Evolutionary conservation across 2,113 vertebrate genomes (phyloP).

Genomic region (Trogon surrucura): DNA sequence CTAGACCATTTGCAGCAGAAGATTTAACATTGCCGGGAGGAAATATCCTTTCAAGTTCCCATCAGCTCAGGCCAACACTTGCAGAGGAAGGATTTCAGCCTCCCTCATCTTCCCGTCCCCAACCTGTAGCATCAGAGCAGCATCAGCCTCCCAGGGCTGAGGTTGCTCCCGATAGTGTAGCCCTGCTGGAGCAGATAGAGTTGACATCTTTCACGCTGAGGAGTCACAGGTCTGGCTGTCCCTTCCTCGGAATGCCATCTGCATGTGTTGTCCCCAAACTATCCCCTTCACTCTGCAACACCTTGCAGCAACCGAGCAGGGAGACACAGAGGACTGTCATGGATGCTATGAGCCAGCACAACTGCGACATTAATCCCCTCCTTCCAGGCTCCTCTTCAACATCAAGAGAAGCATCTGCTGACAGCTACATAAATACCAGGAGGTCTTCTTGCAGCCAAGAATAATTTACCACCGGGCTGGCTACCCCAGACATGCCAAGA

Average conservation of each 20-base stretch:
- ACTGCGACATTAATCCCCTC: too few species aligned
- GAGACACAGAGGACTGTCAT: too few species aligned
- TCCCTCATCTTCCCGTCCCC: background rate
- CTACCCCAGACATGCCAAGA: too few species aligned
- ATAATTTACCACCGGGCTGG: too few species aligned
- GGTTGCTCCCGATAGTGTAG: accelerated
- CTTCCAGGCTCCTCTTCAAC: too few species aligned
- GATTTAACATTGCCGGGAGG: too few species aligned
- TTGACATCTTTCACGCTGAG: background rate
- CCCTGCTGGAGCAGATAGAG: background rate
- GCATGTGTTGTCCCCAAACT: accelerated
- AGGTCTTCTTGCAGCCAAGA: too few species aligned
- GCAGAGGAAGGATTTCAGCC: background rate
- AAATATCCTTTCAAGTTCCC: background rate
- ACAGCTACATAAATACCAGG: background rate
- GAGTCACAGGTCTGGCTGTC: background rate
- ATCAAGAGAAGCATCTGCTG: background rate
- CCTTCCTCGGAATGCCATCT: background rate
- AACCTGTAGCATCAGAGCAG: background rate
- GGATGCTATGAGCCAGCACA: too few species aligned
- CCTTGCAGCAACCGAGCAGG: background rate
- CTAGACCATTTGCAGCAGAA: background rate
- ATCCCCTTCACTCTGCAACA: background rate
- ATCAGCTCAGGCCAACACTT: background rate
- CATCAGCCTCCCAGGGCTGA: background rate